These are phyloP conservation scores for Barbus barbus DNA, from an alignment of 2,113 vertebrate species.

Conservation along the genomic window DNA sequence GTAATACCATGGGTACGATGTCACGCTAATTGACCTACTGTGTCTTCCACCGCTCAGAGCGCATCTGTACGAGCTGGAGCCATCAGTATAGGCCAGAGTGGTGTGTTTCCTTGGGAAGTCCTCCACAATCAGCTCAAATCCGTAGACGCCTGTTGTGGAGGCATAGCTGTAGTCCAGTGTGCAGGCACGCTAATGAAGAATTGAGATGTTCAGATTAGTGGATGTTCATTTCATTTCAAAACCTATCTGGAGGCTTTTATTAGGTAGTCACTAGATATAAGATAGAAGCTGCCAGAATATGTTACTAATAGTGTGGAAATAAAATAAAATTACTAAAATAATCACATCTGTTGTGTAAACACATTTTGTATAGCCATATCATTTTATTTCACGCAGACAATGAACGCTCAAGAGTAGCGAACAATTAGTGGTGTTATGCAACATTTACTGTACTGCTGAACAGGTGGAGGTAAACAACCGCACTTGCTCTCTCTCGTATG, in stretches of 20 bases:
- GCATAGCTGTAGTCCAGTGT: constrained; percentile 40
- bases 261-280: background rate
- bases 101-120: constrained; percentile 57
- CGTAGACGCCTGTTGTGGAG: background rate
- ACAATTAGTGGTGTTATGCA: too few species aligned
- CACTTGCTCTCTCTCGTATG: too few species aligned
- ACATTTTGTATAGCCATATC: background rate
- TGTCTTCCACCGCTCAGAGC: constrained; percentile 26
- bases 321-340: background rate
- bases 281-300: background rate
- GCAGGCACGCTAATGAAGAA: constrained; percentile 57
- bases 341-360: background rate
- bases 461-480: too few species aligned
- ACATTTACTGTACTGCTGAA: too few species aligned
- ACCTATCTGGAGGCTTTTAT: too few species aligned
- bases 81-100: constrained; percentile 59
- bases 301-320: background rate
- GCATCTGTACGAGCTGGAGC: constrained; percentile 32
- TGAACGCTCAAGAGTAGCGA: too few species aligned
- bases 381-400: too few species aligned
- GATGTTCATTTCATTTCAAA: background rate
- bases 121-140: constrained; percentile 61
- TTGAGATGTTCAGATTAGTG: background rate
- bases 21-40: background rate
- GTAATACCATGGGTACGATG: background rate